Percentiles rank a stretch among this genome's conserved stretches.
phyloP scores from a whole-genome alignment of 2,888 invertebrate species.

The Ennomos erosarius region DNA sequence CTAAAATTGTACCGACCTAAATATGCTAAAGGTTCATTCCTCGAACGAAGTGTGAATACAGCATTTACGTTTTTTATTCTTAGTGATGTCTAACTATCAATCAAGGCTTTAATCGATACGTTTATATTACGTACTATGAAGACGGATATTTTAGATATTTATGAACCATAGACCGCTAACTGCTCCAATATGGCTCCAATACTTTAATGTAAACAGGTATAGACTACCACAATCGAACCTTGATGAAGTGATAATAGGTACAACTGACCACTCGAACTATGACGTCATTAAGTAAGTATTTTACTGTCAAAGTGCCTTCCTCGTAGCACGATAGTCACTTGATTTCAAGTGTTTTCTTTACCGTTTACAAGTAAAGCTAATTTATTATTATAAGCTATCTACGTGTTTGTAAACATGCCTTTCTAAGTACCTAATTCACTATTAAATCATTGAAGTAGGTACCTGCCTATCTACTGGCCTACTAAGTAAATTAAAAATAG shows the following conservation, averaged over 20 bases:
- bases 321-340: constrained; percentile 10
- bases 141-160: too few species aligned
- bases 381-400: constrained; percentile 12
- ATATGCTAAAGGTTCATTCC: too few species aligned
- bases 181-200: constrained; percentile 31
- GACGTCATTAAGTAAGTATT: constrained; percentile 45
- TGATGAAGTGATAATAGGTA: constrained; percentile 73
- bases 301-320: constrained; percentile 19
- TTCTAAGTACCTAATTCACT: not conserved
- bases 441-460: too few species aligned
- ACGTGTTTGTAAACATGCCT: not conserved
- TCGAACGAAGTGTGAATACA: too few species aligned
- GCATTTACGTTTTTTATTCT: too few species aligned
- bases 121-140: too few species aligned
- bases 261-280: constrained; percentile 1
- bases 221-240: constrained; percentile 51
- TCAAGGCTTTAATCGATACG: too few species aligned
- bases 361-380: not conserved
- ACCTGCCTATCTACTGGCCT: too few species aligned
- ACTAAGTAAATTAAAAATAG: too few species aligned
- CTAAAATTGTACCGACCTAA: too few species aligned
- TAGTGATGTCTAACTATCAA: too few species aligned
- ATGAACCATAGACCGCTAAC: not conserved
- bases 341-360: constrained; percentile 28
- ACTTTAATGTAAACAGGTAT: constrained; percentile 45